Conservation (phyloP, 2,797 vertebrate species). For the Ataeniobius toweri region DNA sequence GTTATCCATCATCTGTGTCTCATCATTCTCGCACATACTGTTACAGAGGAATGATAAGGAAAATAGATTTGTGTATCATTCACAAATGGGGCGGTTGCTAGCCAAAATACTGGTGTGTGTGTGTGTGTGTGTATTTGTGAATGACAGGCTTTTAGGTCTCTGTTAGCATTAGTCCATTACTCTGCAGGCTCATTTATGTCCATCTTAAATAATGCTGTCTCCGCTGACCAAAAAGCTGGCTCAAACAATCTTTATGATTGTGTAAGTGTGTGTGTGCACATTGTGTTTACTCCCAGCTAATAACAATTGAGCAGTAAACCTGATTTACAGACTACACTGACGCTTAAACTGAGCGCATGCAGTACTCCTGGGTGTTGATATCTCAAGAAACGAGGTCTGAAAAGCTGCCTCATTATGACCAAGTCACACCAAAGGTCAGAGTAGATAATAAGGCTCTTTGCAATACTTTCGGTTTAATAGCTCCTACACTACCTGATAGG, state of each 20-base stretch:
- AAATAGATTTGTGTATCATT: conserved; percentile 30
- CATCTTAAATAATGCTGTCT: conserved; percentile 42
- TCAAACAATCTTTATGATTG: conserved; percentile 21
- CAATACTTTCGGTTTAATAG: conserved; percentile 6
- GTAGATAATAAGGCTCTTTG: conserved; percentile 17
- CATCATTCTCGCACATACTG: conserved; percentile 2
- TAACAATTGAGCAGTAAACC: conserved; percentile 40
- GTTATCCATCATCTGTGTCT: conserved; percentile 14
- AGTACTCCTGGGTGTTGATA: conserved; percentile 36
- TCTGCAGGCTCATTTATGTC: conserved; percentile 40
- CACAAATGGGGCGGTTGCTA: conserved; percentile 8
- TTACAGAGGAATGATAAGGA: not conserved
- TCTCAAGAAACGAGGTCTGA: conserved; percentile 14
- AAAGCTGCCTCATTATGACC: conserved; percentile 6
- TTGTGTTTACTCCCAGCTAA: conserved; percentile 28
- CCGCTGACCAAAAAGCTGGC: conserved; percentile 3
- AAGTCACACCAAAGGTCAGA: conserved; percentile 17
- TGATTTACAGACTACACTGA: conserved; percentile 38
- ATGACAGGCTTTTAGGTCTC: conserved; percentile 24
- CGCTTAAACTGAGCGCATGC: conserved; percentile 4
- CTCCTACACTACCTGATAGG: conserved; percentile 4
- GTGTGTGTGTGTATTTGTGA: conserved; percentile 7
- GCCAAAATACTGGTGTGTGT: conserved; percentile 13
- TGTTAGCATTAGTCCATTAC: conserved; percentile 25
- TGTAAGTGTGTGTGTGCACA: not conserved